Conservation (phyloP, 2,113 vertebrate genomes). For the Pseudorectes ferrugineus region DNA sequence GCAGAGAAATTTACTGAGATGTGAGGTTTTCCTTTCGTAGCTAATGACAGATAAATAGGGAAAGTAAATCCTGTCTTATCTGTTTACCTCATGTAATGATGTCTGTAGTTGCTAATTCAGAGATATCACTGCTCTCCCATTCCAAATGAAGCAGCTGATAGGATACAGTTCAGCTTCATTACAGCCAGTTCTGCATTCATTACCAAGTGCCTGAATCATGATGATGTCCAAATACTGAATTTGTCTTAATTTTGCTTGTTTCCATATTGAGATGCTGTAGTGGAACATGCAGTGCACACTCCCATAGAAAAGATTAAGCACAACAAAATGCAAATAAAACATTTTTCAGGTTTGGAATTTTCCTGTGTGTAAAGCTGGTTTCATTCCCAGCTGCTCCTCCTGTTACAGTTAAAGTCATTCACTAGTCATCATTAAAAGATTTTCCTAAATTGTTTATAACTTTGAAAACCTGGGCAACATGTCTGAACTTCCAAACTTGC, state of each 20-base stretch:
- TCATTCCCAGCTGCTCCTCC: not conserved
- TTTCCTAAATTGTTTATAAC: not conserved
- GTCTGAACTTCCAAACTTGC: not conserved
- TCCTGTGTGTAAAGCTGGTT: not conserved
- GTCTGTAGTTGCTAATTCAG: not conserved
- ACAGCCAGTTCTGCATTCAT: not conserved
- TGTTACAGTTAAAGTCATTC: not conserved
- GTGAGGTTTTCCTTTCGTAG: not conserved
- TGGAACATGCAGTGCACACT: not conserved
- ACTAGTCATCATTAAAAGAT: not conserved
- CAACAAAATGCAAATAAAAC: not conserved
- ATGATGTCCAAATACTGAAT: not conserved
- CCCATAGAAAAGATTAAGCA: not conserved
- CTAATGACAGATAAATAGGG: not conserved
- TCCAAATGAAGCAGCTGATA: not conserved
- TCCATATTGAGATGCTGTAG: not conserved
- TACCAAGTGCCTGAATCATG: not conserved
- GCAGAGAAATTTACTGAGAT: not conserved
- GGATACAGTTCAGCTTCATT: not conserved
- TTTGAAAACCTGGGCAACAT: not conserved
- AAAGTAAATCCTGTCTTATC: not conserved
- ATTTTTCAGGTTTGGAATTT: not conserved
- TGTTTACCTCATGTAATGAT: not conserved
- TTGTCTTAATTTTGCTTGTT: not conserved
- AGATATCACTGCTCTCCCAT: not conserved